A percentile compares a stretch with the other conserved stretches of the same genome.
Evolutionary conservation across 2,113 vertebrate species (phyloP).

Genomic region (Pantherophis guttatus): DNA sequence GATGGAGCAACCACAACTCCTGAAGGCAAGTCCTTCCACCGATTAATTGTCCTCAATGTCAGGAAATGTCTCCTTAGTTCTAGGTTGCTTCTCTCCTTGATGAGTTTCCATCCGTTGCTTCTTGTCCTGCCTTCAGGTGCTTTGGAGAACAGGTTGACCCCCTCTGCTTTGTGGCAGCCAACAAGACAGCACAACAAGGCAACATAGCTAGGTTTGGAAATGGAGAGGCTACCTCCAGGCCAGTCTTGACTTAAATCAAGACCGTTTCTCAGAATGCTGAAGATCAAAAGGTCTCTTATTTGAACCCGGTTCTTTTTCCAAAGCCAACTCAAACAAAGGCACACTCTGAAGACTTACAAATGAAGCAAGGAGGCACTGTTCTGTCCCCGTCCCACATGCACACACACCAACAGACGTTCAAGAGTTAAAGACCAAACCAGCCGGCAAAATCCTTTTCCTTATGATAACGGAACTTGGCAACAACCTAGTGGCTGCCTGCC

Average conservation of each 20-base stretch:
- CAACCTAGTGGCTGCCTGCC: too few relatives aligned
- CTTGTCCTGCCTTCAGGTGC: neutral
- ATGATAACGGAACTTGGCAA: too few relatives aligned
- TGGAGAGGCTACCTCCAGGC: constrained; percentile 46
- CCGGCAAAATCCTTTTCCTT: too few relatives aligned
- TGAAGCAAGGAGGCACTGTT: neutral
- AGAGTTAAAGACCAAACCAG: too few relatives aligned
- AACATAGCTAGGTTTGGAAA: constrained; percentile 37
- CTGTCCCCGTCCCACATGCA: too few relatives aligned
- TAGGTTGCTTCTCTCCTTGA: too few relatives aligned
- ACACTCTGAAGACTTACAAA: constrained; percentile 13
- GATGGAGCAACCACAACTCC: too few relatives aligned
- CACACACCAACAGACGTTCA: too few relatives aligned
- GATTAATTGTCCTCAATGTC: too few relatives aligned
- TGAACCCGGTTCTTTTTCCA: constrained; percentile 18
- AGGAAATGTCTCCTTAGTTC: too few relatives aligned
- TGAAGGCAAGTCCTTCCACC: too few relatives aligned
- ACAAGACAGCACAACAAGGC: constrained; percentile 8
- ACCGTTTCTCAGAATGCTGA: constrained; percentile 24
- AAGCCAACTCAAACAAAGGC: constrained; percentile 37
- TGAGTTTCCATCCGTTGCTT: neutral
- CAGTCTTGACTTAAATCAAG: constrained; percentile 21
- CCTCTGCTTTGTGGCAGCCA: constrained; percentile 12
- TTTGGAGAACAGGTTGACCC: neutral
- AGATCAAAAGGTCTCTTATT: constrained; percentile 1